Evolutionary conservation across 2,113 vertebrate species (phyloP).

Genomic region (Mobula hypostoma): DNA sequence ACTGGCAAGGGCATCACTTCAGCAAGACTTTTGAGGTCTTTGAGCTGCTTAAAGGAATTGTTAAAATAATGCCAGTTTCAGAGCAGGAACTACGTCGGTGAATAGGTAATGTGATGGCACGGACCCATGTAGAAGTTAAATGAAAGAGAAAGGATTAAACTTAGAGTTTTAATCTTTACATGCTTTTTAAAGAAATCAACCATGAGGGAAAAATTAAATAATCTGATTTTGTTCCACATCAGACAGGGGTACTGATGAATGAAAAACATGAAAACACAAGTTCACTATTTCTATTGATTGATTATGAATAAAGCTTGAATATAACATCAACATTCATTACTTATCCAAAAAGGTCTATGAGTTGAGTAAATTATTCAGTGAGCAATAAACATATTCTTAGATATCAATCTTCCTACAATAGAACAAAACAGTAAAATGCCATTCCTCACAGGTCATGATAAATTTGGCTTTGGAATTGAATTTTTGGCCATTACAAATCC

Average conservation of each 20-base stretch:
- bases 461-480: not conserved
- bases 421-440: not conserved
- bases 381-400: constrained; percentile 10
- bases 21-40: not conserved
- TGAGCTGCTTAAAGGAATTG: not conserved
- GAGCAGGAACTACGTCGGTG: not conserved
- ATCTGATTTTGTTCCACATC: not conserved
- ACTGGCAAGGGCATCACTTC: not conserved
- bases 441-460: not conserved
- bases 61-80: no score
- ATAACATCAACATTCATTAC: constrained; percentile 7
- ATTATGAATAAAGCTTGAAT: constrained; percentile 11
- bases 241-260: not conserved
- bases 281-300: not conserved
- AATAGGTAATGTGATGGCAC: not conserved
- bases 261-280: not conserved
- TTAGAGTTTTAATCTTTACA: not conserved
- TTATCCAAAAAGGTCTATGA: not conserved
- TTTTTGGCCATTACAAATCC: not conserved
- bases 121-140: not conserved
- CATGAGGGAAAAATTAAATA: not conserved
- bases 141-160: not conserved
- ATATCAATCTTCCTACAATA: not conserved
- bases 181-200: not conserved
- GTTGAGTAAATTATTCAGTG: constrained; percentile 7